Evolutionary conservation across 2,113 vertebrate genomes (phyloP).

Genomic region (Rhadina sibilatrix): DNA sequence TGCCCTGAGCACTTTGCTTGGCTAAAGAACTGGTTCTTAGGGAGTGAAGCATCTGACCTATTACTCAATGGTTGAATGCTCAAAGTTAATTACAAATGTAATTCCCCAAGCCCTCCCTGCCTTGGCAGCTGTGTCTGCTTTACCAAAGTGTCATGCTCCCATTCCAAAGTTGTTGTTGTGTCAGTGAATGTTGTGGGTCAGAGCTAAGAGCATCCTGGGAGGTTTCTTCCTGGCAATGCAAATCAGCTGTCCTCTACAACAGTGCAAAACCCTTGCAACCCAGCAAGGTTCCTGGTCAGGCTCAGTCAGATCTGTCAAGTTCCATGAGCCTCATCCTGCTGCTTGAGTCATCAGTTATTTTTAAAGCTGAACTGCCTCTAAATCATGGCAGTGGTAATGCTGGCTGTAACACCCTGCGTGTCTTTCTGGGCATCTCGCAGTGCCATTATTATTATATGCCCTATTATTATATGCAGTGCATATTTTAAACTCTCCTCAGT

Average conservation of each 20-base stretch:
- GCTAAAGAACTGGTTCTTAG: not conserved
- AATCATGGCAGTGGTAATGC: not conserved
- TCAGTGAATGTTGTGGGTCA: not conserved
- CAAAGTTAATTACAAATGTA: conserved; percentile 56
- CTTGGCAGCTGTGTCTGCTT: conserved; percentile 9
- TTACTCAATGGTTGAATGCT: conserved; percentile 30
- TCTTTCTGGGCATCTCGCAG: not conserved
- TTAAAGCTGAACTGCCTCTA: not conserved
- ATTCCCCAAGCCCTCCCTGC: not conserved
- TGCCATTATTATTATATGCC: not conserved
- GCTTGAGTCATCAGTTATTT: conserved; percentile 9
- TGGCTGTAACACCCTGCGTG: not conserved
- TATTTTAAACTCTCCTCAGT: not conserved
- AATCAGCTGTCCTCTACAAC: not conserved
- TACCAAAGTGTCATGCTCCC: not conserved
- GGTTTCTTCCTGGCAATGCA: not conserved
- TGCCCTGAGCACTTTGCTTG: not conserved
- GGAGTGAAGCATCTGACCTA: conserved; percentile 28
- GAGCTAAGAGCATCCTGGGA: not conserved
- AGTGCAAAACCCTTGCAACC: conserved; percentile 5
- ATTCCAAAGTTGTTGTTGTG: not conserved
- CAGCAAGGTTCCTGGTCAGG: not conserved
- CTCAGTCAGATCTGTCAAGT: not conserved
- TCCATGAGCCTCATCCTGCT: not conserved
- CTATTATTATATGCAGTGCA: not conserved